Evolutionary conservation across 1,140 invertebrate species (phyloP), one percentile per base, ranked within the genome.

Genomic region (Stegodyphus mimosarum): DNA sequence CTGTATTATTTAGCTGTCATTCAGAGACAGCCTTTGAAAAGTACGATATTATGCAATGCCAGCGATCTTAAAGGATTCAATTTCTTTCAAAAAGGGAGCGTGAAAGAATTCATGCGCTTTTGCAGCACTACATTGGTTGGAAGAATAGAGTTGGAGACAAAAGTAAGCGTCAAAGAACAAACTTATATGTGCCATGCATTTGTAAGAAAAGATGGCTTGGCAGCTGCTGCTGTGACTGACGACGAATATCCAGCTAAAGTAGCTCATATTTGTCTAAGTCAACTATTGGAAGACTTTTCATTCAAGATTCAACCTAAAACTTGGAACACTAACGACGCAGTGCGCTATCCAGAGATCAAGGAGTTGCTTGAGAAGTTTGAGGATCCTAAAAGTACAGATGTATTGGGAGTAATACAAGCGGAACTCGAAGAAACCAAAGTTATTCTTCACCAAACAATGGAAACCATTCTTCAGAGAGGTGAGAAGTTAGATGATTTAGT

Each of bases 401-500:
- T 98, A 33, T 93, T 99, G 88, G 98, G 97, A 0, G 98, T 96
- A 92, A 97, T 99, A 90, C 98, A 99, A 91, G 94, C 95, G 89
- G 98, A 99, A 90, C 92, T 99, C 72, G 98, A 99, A 92, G 99
- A 99, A 91, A 99, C 98, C 0, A 99, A 99, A 92, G 99, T 99
- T 89, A 99, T 99, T 89, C 92, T 99, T 93, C 98, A 99, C 91
- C 96, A 95, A 89, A 99, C 98, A 52, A 97, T 99, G 89, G 96
- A 98, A 90, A 95, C 96, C 79, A 96, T 99, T 50, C 92, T 99
- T 86, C 93, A 99, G 90, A 93, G 99, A 89, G 98, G 98, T 50
- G 99, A 99, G 91, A 99, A 99, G 90, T 90, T 99, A 17, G 99
- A 99, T 92, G 98, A 99, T 90, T 92, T 99, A 87, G 97, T 99